These are phyloP conservation scores for Aphidius gifuensis DNA, from an alignment of 1,140 invertebrate species.

Conservation along the genomic window DNA sequence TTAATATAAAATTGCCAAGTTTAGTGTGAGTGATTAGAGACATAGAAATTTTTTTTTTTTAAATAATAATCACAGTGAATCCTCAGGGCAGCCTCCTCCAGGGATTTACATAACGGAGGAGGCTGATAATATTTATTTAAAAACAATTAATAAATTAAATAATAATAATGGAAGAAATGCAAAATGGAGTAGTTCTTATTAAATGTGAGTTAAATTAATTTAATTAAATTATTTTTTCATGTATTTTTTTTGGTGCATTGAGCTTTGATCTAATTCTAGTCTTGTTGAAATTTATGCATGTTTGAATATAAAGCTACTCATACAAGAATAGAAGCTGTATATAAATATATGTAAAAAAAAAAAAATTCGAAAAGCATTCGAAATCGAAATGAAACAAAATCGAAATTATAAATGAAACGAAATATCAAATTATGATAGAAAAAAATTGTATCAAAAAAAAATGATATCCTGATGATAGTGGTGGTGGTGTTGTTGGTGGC, in stretches of 20 bases:
- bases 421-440: not conserved
- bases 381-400: not conserved
- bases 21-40: not conserved
- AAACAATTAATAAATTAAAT: not conserved
- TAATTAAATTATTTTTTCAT: not conserved
- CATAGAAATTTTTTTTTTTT: not conserved
- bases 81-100: slow-evolving; percentile 16
- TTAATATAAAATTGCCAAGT: slow-evolving; percentile 1
- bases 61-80: slow-evolving; percentile 5
- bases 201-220: slow-evolving; percentile 49
- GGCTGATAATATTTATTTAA: slow-evolving; percentile 17
- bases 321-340: not conserved
- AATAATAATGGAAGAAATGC: slow-evolving; percentile 48
- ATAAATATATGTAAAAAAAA: not conserved
- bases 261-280: no score
- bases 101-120: slow-evolving; percentile 2
- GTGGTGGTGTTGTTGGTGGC: not conserved
- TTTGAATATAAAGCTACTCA: no score
- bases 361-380: not conserved
- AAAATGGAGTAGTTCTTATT: slow-evolving; percentile 54
- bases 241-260: not conserved
- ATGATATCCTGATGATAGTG: not conserved
- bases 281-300: no score
- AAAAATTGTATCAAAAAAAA: not conserved
- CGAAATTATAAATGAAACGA: not conserved